Evolutionary conservation across 2,113 vertebrate genomes (phyloP).

Genomic region (Mirounga angustirostris): DNA sequence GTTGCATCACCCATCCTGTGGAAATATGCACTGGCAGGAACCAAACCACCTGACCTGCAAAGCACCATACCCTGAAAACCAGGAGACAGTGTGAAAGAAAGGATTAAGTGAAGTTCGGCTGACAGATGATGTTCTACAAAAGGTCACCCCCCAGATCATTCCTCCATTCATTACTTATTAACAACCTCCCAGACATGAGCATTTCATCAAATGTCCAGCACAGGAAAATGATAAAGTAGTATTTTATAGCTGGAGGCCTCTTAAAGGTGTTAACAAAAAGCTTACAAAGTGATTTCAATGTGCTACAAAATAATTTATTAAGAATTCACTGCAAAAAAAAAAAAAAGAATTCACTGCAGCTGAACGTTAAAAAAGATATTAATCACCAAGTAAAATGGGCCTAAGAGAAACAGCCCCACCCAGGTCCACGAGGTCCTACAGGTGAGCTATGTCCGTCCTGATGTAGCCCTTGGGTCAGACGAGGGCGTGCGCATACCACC

Average conservation of each 20-base stretch:
- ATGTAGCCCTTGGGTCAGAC: not conserved
- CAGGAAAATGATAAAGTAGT: conserved; percentile 83
- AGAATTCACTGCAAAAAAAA: conserved; percentile 40
- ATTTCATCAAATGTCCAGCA: conserved; percentile 80
- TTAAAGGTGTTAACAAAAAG: conserved; percentile 85
- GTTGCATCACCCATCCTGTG: not conserved
- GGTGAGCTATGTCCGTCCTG: not conserved
- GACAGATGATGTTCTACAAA: conserved; percentile 86
- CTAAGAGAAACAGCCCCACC: conserved; percentile 7
- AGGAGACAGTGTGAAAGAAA: conserved; percentile 63
- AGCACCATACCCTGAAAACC: conserved; percentile 56
- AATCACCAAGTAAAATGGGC: conserved; percentile 70
- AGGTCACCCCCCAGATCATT: conserved; percentile 86
- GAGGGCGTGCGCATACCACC: fast-evolving
- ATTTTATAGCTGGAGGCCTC: conserved; percentile 85
- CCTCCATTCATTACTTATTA: conserved; percentile 88
- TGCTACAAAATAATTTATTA: conserved; percentile 77
- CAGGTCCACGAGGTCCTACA: not conserved
- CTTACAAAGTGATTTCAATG: conserved; percentile 82
- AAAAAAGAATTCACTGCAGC: conserved; percentile 53
- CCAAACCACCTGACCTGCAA: conserved; percentile 75
- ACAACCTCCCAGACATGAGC: conserved; percentile 81
- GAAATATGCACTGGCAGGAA: conserved; percentile 55
- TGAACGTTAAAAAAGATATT: conserved; percentile 75
- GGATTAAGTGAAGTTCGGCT: conserved; percentile 79